Evolutionary conservation across 1,140 invertebrate species (phyloP), one percentile per base, ranked within the genome.

Genomic region (Procambarus virginalis): DNA sequence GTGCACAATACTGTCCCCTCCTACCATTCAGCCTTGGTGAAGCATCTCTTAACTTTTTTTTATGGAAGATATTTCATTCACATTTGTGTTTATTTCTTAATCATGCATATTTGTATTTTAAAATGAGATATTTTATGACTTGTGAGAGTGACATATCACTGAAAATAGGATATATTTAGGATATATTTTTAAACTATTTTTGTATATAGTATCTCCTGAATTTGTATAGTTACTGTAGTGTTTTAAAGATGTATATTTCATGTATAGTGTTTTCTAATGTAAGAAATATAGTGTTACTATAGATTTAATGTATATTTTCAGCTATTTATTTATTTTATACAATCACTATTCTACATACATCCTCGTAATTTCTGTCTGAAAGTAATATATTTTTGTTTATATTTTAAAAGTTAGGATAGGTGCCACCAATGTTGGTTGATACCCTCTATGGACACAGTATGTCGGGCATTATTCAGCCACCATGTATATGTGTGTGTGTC

Each of bases 121-220:
- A 58, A 46, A 73, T 73, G 20, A 80, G 12, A 46, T 58, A 80
- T 80, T 79, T 55, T 55, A 58, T 58, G 51, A 78, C 46, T 78
- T 78, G 20, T 78, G 78, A 80, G 78, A 49, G 78, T 80, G 78
- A 80, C 78, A 80, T 80, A 80, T 80, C 78, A 80, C 48, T 80
- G 55, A 55, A 80, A 80, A 80, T 80, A 80, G 49, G 49, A 80
- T 80, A 80, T 80, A 80, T 80, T 80, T 80, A 80, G 49, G 49
- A 80, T 80, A 80, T 80, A 80, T 80, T 80, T 80, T 80, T 22
- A 34, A n/a, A 58, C 78, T 80, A 80, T 80, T 80, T 80, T 80
- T 80, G 78, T 80, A 83, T 83, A 83, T 83, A 83, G 45, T 68
- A n/a, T 70, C 55, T 70, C 64, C 64, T 70, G 22, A 48, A 83